A percentile compares a stretch with the other conserved stretches of the same genome.
These are phyloP conservation scores for Sphenopsis melanotis DNA, from an alignment of 2,797 vertebrate species.

Conservation along the genomic window DNA sequence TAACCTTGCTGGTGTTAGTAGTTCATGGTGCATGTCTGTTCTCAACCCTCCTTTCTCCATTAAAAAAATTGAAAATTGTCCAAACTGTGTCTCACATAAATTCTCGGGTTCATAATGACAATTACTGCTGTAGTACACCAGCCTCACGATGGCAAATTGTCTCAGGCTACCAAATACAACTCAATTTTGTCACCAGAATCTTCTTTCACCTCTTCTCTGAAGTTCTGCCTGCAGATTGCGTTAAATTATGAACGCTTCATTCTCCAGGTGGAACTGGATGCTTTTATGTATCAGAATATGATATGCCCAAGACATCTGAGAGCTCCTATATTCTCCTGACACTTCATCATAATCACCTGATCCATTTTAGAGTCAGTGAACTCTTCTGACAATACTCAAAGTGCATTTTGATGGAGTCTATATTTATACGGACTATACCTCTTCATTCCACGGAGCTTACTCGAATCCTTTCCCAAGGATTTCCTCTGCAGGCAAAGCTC, in stretches of 20 bases:
- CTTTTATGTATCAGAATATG: background rate
- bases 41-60: background rate
- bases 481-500: constrained; percentile 7
- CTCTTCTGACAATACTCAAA: background rate
- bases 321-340: background rate
- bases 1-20: background rate
- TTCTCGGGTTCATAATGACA: background rate
- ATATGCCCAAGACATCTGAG: background rate
- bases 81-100: background rate
- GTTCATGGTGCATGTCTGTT: background rate
- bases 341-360: background rate
- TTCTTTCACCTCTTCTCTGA: background rate
- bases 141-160: background rate
- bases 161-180: background rate
- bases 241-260: background rate
- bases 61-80: background rate
- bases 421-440: background rate
- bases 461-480: background rate
- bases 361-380: background rate
- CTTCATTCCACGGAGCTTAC: background rate
- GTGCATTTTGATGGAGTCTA: background rate
- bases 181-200: background rate
- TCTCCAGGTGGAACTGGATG: background rate
- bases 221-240: background rate
- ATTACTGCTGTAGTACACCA: background rate